Conservation (phyloP, 1,140 invertebrate genomes). For the fruit fly (Drosophila melanogaster) region DNA sequence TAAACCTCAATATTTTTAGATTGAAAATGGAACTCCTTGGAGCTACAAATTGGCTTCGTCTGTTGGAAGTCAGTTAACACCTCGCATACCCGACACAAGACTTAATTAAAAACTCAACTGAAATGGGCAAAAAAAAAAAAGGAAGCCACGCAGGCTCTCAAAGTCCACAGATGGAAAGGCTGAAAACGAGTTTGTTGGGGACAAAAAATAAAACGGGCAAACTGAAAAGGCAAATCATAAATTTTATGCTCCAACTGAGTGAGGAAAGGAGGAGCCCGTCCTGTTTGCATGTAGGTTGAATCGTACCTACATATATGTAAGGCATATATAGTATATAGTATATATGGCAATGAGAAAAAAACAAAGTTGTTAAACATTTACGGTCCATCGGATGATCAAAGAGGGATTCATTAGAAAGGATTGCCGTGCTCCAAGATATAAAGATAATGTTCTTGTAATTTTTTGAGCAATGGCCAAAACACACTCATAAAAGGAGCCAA, state of each 20-base stretch:
- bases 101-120: slow-evolving; percentile 69
- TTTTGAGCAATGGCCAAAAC: slow-evolving; percentile 3
- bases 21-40: slow-evolving; percentile 47
- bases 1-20: slow-evolving; percentile 55
- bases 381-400: slow-evolving; percentile 31
- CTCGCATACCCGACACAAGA: slow-evolving; percentile 38
- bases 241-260: slow-evolving; percentile 68
- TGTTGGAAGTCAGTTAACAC: slow-evolving; percentile 45
- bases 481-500: slow-evolving; percentile 11
- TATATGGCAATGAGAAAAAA: slow-evolving; percentile 20
- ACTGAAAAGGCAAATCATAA: slow-evolving; percentile 75
- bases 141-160: slow-evolving; percentile 41
- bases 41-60: slow-evolving; percentile 33
- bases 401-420: slow-evolving; percentile 29
- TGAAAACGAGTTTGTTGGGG: slow-evolving; percentile 59
- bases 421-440: slow-evolving; percentile 9
- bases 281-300: slow-evolving; percentile 16
- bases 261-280: slow-evolving; percentile 25
- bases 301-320: slow-evolving; percentile 27
- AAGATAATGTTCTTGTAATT: slow-evolving; percentile 39
- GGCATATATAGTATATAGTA: background rate
- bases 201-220: slow-evolving; percentile 23
- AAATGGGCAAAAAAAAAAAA: slow-evolving; percentile 26
- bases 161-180: slow-evolving; percentile 60
- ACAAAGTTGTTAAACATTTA: slow-evolving; percentile 62